phyloP scores from a whole-genome alignment of 1,140 invertebrate genomes.

The Lordiphosa collinella region DNA sequence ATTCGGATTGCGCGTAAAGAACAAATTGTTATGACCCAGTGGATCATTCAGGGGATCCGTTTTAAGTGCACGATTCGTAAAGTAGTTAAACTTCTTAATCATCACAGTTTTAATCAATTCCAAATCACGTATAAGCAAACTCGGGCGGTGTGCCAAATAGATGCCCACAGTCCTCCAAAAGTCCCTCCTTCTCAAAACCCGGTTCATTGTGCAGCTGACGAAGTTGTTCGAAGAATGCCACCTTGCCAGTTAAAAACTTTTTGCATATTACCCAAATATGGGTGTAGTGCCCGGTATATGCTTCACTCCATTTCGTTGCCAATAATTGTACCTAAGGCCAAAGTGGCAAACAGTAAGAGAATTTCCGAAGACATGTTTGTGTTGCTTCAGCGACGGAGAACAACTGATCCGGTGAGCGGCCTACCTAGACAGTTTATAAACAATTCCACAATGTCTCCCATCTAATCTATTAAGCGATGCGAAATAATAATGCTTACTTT shows the following conservation, averaged over 20 bases:
- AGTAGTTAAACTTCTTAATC: constrained; percentile 80
- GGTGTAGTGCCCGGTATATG: constrained; percentile 59
- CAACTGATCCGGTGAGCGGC: constrained; percentile 12
- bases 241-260: constrained; percentile 25
- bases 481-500: no score
- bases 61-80: constrained; percentile 50
- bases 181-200: constrained; percentile 45
- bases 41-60: constrained; percentile 55
- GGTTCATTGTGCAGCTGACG: constrained; percentile 33
- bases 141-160: constrained; percentile 78
- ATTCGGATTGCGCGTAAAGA: constrained; percentile 46
- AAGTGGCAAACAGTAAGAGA: constrained; percentile 29
- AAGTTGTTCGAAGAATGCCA: constrained; percentile 35
- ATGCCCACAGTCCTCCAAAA: constrained; percentile 78
- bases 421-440: no score
- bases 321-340: constrained; percentile 58
- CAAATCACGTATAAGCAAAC: constrained; percentile 80
- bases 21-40: constrained; percentile 58
- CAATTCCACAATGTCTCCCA: no score
- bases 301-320: constrained; percentile 77
- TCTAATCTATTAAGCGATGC: no score
- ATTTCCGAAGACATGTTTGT: constrained; percentile 41
- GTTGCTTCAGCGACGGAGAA: not conserved
- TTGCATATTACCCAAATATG: constrained; percentile 68
- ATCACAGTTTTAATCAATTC: constrained; percentile 81